A percentile compares a stretch with the other conserved stretches of the same genome.
These are phyloP conservation scores for Tachycineta bicolor DNA, from an alignment of 2,113 vertebrate species.

Conservation along the genomic window DNA sequence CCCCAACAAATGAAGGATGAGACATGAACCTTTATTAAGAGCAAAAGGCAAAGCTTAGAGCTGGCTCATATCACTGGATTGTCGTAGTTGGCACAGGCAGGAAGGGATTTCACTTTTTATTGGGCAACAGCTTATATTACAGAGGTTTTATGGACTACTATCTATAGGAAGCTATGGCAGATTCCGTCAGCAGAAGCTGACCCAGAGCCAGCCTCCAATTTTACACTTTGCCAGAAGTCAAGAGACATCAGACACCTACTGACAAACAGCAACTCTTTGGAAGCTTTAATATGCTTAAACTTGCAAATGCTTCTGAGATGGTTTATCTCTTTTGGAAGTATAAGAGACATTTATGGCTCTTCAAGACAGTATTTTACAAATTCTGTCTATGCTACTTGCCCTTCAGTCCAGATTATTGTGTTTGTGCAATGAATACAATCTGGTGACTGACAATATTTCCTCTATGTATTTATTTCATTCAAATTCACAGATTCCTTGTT, in stretches of 20 bases:
- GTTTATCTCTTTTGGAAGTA: conserved; percentile 38
- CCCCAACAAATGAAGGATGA: neutral
- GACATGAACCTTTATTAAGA: neutral
- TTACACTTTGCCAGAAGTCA: neutral
- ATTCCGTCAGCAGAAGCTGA: neutral
- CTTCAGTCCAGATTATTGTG: neutral
- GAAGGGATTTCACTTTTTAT: conserved; percentile 3
- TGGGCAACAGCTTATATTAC: neutral
- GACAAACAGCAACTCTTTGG: neutral
- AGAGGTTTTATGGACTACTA: conserved; percentile 17
- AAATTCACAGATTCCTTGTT: conserved; percentile 38
- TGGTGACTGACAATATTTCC: conserved; percentile 34
- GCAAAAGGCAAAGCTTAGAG: neutral
- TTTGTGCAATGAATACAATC: conserved; percentile 34
- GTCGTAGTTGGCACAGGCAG: neutral
- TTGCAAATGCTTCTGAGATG: neutral
- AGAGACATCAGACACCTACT: neutral
- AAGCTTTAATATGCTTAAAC: neutral
- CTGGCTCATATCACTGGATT: neutral
- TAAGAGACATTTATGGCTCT: neutral
- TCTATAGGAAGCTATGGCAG: conserved; percentile 28
- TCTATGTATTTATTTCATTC: conserved; percentile 36
- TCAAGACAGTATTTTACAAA: conserved; percentile 3
- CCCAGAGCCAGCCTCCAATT: neutral
- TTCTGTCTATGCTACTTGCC: neutral